Percentiles rank a stretch among this genome's conserved stretches.
These are phyloP conservation scores for Pteropus rufus DNA, from an alignment of 2,797 vertebrate genomes.

Conservation along the genomic window DNA sequence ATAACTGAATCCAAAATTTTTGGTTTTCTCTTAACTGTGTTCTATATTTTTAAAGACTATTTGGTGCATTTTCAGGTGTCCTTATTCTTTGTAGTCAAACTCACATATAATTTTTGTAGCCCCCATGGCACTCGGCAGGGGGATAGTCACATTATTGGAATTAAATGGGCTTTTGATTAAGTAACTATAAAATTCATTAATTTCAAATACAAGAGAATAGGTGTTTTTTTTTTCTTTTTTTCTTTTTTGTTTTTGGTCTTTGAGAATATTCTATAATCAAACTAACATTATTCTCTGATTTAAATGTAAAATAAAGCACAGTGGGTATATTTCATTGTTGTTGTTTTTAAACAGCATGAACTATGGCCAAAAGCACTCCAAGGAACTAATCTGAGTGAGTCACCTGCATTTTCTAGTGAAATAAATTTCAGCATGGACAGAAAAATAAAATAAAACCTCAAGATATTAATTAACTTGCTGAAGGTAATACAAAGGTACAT, in stretches of 20 bases:
- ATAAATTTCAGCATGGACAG: neutral
- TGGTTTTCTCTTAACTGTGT: neutral
- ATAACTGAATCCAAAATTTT: neutral
- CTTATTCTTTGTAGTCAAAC: neutral
- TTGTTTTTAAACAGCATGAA: constrained; percentile 60
- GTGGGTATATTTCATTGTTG: constrained; percentile 36
- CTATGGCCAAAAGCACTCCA: constrained; percentile 9
- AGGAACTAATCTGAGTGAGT: constrained; percentile 35
- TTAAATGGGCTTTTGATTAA: constrained; percentile 60
- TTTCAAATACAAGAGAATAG: neutral
- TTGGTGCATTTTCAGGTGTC: neutral
- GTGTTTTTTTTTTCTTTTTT: neutral
- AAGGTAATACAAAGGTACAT: neutral
- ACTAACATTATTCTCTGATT: constrained; percentile 48
- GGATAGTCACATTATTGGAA: neutral
- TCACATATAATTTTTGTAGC: neutral
- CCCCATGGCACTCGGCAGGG: neutral
- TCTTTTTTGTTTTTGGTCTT: neutral
- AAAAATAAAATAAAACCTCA: constrained; percentile 19
- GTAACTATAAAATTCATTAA: constrained; percentile 41
- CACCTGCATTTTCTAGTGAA: constrained; percentile 39
- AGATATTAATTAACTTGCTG: constrained; percentile 51
- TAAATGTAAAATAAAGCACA: constrained; percentile 57
- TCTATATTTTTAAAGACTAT: neutral
- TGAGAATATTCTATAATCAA: constrained; percentile 46